Base-by-base conservation (phyloP, 2,113 vertebrate genomes). In the Periophthalmus modestus region DNA sequence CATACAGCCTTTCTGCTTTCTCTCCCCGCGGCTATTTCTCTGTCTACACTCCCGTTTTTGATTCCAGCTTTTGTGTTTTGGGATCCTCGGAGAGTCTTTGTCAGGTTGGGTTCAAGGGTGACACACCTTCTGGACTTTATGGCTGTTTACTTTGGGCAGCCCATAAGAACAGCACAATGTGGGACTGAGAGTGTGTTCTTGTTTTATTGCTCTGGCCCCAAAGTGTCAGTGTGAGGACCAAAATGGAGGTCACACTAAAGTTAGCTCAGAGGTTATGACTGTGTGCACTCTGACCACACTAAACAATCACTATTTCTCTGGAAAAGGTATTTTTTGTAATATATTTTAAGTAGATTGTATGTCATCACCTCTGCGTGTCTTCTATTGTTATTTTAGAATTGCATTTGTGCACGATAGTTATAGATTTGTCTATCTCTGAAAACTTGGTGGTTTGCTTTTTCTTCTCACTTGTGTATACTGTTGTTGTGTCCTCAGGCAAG, bases 111-210 rank as follows among this genome's bases (percentile, higher is more conserved):
- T 71, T 79, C 47, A 79, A 88, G 84, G 82, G 83, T 78, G 71
- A 86, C 82, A 79, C 86, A 86, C 79, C 79, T 84, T 85, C 83
- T 89, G 84, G 81, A 85, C 77, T 84, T 89, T 87, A 87, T 79
- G 43, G 80, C 80, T 87, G 87, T 90, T 92, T 88, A 50, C 69
- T 57, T 87, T 88, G 87, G 89, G 68, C 77, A 63, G 69, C 76
- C 68, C 82, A 82, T 80, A 82, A 76, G 69, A 76, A 43, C 72
- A 85, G 24, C 65, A 54, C 18, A 70, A 75, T 28, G 71, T 71
- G 43, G 59, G 24, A 15, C 33, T 59, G n/a, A 43, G 36, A 33
- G 71, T 70, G 68, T 36, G 58, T 63, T 58, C 58, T 67, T 74
- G 65, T 76, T 72, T 70, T 57, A 69, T 72, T 50, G 63, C 23